These are phyloP conservation scores for Operophtera brumata DNA, from an alignment of 2,888 invertebrate genomes.

Conservation along the genomic window DNA sequence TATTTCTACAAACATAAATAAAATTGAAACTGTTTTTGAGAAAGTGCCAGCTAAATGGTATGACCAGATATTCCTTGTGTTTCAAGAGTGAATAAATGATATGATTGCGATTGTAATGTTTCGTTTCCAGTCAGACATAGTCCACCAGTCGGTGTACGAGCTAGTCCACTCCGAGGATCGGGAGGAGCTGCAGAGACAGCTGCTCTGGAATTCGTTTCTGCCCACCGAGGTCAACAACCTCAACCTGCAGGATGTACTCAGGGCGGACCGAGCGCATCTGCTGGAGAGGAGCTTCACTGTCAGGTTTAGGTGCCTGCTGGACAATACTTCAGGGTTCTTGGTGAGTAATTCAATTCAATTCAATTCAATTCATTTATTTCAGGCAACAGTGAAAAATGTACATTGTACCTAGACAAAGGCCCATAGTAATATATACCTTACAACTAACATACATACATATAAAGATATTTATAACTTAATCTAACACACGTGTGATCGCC, in stretches of 20 bases:
- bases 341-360: conserved; percentile 77
- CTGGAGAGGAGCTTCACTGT: conserved; percentile 99
- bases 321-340: conserved; percentile 99
- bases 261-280: conserved; percentile 93
- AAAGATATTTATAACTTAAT: too few species aligned
- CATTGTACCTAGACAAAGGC: too few species aligned
- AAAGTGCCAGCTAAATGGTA: too few species aligned
- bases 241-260: conserved; percentile 92
- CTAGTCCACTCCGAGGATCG: conserved; percentile 99
- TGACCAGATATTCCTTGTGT: background rate
- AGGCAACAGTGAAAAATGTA: too few species aligned
- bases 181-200: conserved; percentile 96
- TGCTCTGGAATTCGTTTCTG: conserved; percentile 96
- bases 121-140: conserved; percentile 96
- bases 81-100: background rate
- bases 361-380: too few species aligned
- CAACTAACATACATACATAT: too few species aligned
- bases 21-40: too few species aligned
- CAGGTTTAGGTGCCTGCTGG: conserved; percentile 98
- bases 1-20: too few species aligned
- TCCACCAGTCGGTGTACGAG: conserved; percentile 99
- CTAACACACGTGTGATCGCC: too few species aligned
- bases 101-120: background rate
- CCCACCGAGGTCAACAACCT: conserved; percentile 87
- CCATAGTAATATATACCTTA: too few species aligned